Percentiles rank a stretch among this genome's conserved stretches.
These are phyloP conservation scores for Bombyx mandarina DNA, from an alignment of 1,140 invertebrate genomes.

Conservation along the genomic window DNA sequence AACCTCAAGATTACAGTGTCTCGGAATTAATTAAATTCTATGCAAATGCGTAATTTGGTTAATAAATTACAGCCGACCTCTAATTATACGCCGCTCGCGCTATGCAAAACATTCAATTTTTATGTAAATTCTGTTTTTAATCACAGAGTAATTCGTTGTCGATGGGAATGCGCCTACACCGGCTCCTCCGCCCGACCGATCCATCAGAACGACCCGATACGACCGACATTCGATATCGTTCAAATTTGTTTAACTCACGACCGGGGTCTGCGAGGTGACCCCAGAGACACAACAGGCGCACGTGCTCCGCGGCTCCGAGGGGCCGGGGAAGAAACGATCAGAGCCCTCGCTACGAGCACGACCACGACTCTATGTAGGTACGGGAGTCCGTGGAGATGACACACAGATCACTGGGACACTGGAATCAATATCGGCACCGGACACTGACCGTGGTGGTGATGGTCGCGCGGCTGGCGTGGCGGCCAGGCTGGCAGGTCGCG, in stretches of 20 bases:
- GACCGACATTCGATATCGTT: not conserved
- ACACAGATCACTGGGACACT: conserved; percentile 13
- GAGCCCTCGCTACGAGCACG: conserved; percentile 6
- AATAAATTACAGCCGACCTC: conserved; percentile 2
- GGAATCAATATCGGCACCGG: conserved; percentile 8
- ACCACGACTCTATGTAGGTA: not conserved
- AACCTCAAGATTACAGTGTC: conserved; percentile 2
- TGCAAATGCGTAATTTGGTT: conserved; percentile 6
- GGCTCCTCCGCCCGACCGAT: not conserved
- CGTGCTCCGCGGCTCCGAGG: conserved; percentile 13
- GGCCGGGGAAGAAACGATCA: conserved; percentile 10
- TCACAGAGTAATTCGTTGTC: not conserved
- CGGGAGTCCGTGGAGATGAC: conserved; percentile 3
- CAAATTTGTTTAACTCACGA: conserved; percentile 5
- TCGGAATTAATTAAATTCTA: conserved; percentile 1
- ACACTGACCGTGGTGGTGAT: conserved; percentile 47
- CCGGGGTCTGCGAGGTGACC: not conserved
- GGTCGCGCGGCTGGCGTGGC: conserved; percentile 29
- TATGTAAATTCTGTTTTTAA: too few species aligned
- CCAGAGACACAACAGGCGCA: conserved; percentile 15
- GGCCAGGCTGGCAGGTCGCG: conserved; percentile 58
- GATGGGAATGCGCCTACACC: conserved; percentile 5
- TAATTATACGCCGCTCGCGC: conserved; percentile 3
- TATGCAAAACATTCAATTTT: not conserved
- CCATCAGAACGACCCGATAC: not conserved